A percentile compares a stretch with the other conserved stretches of the same genome.
phyloP scores from a whole-genome alignment of 2,888 invertebrate species.

The Dryomyza anilis region DNA sequence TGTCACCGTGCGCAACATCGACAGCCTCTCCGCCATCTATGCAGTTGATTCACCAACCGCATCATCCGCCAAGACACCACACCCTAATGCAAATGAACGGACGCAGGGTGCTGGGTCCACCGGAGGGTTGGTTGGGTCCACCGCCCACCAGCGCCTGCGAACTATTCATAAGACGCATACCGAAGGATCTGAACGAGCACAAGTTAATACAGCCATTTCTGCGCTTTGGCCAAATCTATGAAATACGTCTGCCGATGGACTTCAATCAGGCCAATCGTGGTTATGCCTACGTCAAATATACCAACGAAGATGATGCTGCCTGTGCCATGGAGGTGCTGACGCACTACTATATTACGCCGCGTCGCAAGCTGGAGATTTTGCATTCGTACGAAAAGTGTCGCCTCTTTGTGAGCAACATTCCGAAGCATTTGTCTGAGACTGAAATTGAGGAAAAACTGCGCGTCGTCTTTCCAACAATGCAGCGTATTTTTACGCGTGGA shows the following conservation, averaged over 20 bases:
- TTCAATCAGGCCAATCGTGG: slow-evolving; percentile 41
- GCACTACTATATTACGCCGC: slow-evolving; percentile 42
- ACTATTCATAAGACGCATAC: slow-evolving; percentile 43
- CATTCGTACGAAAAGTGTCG: slow-evolving; percentile 44
- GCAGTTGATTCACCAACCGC: slow-evolving; percentile 22
- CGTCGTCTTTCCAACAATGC: slow-evolving; percentile 39
- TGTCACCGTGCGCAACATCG: too few species aligned
- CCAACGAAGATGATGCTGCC: slow-evolving; percentile 38
- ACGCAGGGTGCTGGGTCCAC: slow-evolving; percentile 41
- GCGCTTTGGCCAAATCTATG: slow-evolving; percentile 44
- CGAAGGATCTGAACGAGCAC: slow-evolving; percentile 40
- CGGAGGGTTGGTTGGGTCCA: slow-evolving; percentile 37
- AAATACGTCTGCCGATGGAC: slow-evolving; percentile 48
- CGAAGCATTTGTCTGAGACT: slow-evolving; percentile 34
- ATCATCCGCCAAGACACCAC: slow-evolving; percentile 31
- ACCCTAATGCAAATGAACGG: slow-evolving; percentile 40
- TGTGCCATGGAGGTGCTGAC: slow-evolving; percentile 41
- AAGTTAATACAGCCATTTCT: slow-evolving; percentile 39
- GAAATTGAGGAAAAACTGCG: slow-evolving; percentile 37
- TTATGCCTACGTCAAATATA: slow-evolving; percentile 43
- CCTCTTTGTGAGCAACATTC: slow-evolving; percentile 44
- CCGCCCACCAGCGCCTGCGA: slow-evolving; percentile 41
- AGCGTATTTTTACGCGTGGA: slow-evolving; percentile 33
- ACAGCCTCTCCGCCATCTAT: background rate
- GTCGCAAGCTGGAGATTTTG: slow-evolving; percentile 38